Evolutionary conservation across 2,797 vertebrate species (phyloP).

Genomic region (Pipistrellus kuhlii): DNA sequence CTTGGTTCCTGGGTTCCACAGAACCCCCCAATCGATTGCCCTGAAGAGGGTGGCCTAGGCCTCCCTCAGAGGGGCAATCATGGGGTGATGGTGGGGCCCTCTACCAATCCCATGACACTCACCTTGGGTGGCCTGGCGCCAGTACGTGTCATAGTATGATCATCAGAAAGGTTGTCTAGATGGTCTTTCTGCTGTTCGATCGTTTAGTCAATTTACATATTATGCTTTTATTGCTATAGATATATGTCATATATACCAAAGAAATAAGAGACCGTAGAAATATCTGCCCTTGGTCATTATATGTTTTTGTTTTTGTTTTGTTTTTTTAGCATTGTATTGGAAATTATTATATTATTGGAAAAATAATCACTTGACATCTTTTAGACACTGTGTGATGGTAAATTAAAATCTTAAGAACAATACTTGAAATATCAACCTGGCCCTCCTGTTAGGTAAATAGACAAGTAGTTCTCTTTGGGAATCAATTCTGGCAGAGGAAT

Average conservation of each 20-base stretch:
- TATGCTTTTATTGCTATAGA: no score
- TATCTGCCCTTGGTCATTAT: neutral
- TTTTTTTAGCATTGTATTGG: neutral
- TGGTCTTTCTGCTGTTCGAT: no score
- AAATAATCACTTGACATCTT: neutral
- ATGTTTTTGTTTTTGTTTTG: neutral
- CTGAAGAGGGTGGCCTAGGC: no score
- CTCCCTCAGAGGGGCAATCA: no score
- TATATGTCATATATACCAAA: neutral
- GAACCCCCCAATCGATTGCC: no score
- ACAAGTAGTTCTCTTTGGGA: constrained; percentile 28
- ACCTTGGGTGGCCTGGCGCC: no score
- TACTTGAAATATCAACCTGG: constrained; percentile 51
- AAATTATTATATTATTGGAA: neutral
- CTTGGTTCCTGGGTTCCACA: no score
- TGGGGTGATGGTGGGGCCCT: no score
- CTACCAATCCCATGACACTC: no score
- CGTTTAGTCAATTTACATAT: no score
- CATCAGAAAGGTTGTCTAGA: no score
- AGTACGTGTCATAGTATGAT: no score
- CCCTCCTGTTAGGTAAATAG: constrained; percentile 24
- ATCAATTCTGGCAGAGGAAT: neutral
- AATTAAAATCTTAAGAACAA: constrained; percentile 48
- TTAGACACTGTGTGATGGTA: neutral
- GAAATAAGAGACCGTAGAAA: neutral